Percentiles rank a stretch among this genome's conserved stretches.
Conservation (phyloP, 2,888 invertebrate genomes). For the Idaea dimidiata region DNA sequence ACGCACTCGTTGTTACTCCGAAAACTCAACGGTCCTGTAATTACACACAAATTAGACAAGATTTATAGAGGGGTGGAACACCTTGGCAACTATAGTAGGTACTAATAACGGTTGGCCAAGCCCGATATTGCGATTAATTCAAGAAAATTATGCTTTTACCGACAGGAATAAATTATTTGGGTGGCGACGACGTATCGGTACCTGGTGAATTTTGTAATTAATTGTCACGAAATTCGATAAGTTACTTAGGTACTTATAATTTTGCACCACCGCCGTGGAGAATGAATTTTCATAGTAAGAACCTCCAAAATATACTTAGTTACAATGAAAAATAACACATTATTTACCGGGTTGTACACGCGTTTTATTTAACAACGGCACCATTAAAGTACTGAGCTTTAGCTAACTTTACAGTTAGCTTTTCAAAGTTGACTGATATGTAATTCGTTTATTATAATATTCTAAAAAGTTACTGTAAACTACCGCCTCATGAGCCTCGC, state of each 20-base stretch:
- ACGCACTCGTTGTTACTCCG: constrained; percentile 78
- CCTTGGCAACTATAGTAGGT: constrained; percentile 78
- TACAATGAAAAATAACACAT: no score
- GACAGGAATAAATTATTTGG: constrained; percentile 42
- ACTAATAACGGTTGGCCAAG: constrained; percentile 77
- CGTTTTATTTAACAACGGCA: no score
- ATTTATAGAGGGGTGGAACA: constrained; percentile 80
- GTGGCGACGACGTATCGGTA: constrained; percentile 19
- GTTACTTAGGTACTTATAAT: neutral
- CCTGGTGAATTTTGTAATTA: constrained; percentile 17
- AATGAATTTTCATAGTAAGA: neutral
- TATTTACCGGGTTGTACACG: no score
- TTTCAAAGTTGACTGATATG: no score
- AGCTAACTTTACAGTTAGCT: no score
- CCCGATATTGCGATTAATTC: constrained; percentile 75
- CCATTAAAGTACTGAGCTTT: no score
- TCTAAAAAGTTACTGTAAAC: no score
- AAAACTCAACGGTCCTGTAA: constrained; percentile 77
- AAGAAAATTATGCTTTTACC: constrained; percentile 49
- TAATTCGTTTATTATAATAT: no score
- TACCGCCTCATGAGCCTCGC: no score
- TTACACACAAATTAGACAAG: constrained; percentile 82
- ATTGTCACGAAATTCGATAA: constrained; percentile 2
- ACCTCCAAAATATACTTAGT: neutral
- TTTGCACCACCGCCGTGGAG: neutral